These are phyloP conservation scores for Stenchaetothrips biformis DNA, from an alignment of 2,888 invertebrate genomes.

Conservation along the genomic window DNA sequence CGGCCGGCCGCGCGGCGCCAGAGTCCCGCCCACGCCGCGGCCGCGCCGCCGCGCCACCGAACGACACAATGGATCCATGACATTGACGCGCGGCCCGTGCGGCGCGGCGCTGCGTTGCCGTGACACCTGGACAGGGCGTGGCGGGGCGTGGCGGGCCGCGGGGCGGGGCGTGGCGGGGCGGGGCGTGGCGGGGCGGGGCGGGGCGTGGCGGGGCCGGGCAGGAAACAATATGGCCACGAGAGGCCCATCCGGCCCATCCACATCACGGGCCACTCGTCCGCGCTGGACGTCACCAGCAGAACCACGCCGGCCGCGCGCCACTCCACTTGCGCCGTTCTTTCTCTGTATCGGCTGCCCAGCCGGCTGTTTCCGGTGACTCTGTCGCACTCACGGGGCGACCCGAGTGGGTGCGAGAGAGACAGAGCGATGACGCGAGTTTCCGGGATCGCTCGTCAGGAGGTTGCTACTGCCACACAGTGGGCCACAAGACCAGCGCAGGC, in stretches of 20 bases:
- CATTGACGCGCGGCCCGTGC: background rate
- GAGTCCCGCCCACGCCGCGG: background rate
- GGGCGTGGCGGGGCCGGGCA: background rate
- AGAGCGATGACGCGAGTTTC: no score
- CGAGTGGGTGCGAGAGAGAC: no score
- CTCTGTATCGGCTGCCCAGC: no score
- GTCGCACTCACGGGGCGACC: no score
- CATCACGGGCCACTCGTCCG: background rate
- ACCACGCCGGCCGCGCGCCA: no score
- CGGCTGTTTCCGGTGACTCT: no score
- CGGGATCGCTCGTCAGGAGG: no score
- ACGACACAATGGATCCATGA: constrained; percentile 20
- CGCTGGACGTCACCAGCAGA: no score
- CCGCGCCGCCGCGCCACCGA: background rate
- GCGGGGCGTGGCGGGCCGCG: background rate
- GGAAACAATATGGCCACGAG: constrained; percentile 4
- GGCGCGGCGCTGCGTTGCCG: background rate
- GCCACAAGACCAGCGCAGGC: no score
- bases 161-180: no score
- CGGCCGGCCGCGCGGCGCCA: background rate
- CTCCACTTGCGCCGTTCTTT: no score
- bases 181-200: background rate
- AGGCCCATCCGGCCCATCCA: background rate
- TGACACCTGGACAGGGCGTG: background rate
- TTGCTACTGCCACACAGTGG: no score